Evolutionary conservation across 2,797 vertebrate genomes (phyloP), one percentile per base, ranked within the genome.

Genomic region (Diglossa cyanea): DNA sequence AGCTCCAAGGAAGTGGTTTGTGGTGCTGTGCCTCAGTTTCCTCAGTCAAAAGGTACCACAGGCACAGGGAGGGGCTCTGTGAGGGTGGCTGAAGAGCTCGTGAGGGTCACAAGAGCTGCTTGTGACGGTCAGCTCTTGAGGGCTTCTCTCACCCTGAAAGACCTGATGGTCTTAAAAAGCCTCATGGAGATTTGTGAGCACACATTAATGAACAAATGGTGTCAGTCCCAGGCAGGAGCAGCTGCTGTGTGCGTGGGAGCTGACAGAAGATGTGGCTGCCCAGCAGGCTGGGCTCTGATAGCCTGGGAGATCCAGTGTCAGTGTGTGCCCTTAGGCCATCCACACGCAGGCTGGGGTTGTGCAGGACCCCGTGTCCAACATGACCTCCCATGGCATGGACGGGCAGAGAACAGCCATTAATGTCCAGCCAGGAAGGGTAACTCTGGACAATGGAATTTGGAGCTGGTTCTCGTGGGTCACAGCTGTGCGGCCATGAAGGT

Each of bases 151-250:
- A 44, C 2, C 19, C 8, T n/a, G 50, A 53, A 91, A 89, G 62
- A 48, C 33, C 44, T 35, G 75, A 70, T 1, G 12, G 61, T 81
- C 90, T 83, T 47, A 12, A 87, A 87, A 82, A 74, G 50, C 47
- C 45, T 73, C 4, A 1, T 6, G 40, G 73, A 67, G 42, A 51
- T 70, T 73, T 84, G 72, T 72, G 68, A 73, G 88, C 45, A 15
- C 57, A 65, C 61, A 45, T 28, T 92, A 62, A 78, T 86, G 70
- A 90, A 61, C 82, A 86, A 83, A 93, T 35, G 2, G 63, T 51
- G 78, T 93, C 74, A 87, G 17, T 96, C 95, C 95, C 25, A 58
- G 80, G 57, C 91, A 88, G 91, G 76, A 90, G 94, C 97, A 97
- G 95, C 95, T 98, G 97, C 71, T 71, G 75, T 39, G 65, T 57